phyloP scores from a whole-genome alignment of 1,140 invertebrate genomes.

The Macrobrachium nipponense region DNA sequence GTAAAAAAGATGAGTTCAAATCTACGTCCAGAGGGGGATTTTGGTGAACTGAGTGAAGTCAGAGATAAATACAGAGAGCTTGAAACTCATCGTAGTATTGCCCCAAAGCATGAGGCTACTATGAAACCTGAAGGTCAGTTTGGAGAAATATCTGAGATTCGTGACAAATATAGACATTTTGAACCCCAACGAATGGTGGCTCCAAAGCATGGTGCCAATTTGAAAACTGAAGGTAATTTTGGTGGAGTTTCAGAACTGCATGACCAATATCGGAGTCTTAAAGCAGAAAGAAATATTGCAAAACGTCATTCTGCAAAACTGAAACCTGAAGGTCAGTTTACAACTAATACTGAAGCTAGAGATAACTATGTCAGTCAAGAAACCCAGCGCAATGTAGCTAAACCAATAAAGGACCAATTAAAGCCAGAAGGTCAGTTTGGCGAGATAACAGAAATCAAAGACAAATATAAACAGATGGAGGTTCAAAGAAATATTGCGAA shows the following conservation, averaged over 20 bases:
- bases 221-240: slow-evolving; percentile 20
- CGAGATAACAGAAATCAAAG: slow-evolving; percentile 36
- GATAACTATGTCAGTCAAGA: slow-evolving; percentile 6
- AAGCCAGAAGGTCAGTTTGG: slow-evolving; percentile 32
- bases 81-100: background rate
- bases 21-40: background rate
- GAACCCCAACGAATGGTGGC: background rate
- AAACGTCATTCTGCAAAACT: slow-evolving; percentile 9
- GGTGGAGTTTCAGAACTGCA: slow-evolving; percentile 10
- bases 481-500: slow-evolving; percentile 3
- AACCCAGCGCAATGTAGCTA: slow-evolving; percentile 17
- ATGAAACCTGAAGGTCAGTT: background rate
- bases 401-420: slow-evolving; percentile 8
- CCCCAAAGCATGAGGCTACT: background rate
- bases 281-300: background rate
- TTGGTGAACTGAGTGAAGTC: slow-evolving; percentile 8
- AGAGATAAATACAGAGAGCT: background rate
- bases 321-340: slow-evolving; percentile 11
- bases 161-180: background rate
- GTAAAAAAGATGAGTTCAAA: background rate
- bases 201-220: background rate
- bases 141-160: background rate
- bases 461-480: slow-evolving; percentile 34
- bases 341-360: slow-evolving; percentile 10
- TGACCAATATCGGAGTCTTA: slow-evolving; percentile 4